Percentiles rank a stretch among this genome's conserved stretches.
phyloP scores from a whole-genome alignment of 2,888 invertebrate genomes.

The Ephialtes manifestator region DNA sequence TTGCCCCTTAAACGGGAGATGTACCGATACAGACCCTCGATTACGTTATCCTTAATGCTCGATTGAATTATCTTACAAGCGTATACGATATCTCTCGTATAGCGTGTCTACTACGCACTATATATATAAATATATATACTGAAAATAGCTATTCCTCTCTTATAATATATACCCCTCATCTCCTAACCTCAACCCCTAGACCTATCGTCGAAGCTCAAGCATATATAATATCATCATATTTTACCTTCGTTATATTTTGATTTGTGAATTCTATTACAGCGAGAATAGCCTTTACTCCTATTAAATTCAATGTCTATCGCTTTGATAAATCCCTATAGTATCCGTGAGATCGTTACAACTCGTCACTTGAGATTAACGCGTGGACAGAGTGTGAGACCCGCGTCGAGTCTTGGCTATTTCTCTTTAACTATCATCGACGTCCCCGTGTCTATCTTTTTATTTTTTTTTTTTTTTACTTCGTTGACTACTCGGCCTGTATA shows the following conservation, averaged over 20 bases:
- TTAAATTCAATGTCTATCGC: slow-evolving; percentile 13
- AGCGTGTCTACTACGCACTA: slow-evolving; percentile 51
- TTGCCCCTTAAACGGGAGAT: slow-evolving; percentile 73
- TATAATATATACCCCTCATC: slow-evolving; percentile 48
- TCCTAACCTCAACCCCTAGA: background rate
- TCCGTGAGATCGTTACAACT: slow-evolving; percentile 29
- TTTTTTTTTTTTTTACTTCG: slow-evolving; percentile 13
- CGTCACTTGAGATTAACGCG: slow-evolving; percentile 46
- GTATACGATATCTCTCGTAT: slow-evolving; percentile 49
- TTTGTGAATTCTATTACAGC: slow-evolving; percentile 42
- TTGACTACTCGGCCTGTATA: background rate
- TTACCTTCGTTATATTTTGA: slow-evolving; percentile 42
- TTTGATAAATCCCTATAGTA: slow-evolving; percentile 39
- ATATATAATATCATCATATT: slow-evolving; percentile 41
- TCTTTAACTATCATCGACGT: slow-evolving; percentile 52
- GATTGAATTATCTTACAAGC: slow-evolving; percentile 69
- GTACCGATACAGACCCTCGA: slow-evolving; percentile 70
- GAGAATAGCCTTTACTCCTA: background rate
- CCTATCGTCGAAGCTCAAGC: slow-evolving; percentile 5
- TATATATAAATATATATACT: slow-evolving; percentile 29
- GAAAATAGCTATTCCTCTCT: slow-evolving; percentile 42
- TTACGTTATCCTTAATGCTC: slow-evolving; percentile 70
- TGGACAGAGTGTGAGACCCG: slow-evolving; percentile 32
- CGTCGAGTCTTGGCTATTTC: slow-evolving; percentile 52
- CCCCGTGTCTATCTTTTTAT: slow-evolving; percentile 28